phyloP scores from a whole-genome alignment of 2,888 invertebrate species.

The Copidosoma aretas region DNA sequence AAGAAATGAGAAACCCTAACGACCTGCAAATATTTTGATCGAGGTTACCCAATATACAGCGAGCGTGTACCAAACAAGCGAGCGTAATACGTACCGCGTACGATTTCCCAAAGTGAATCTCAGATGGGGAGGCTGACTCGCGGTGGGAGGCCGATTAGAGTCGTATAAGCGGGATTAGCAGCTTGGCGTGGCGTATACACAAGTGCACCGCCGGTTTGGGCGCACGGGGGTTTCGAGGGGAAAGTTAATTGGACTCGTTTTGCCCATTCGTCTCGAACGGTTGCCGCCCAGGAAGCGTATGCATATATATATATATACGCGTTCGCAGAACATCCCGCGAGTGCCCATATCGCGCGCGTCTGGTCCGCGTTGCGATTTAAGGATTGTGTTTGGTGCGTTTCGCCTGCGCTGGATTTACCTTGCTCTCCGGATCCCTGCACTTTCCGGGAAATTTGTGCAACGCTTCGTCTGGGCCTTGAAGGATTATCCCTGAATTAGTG shows the following conservation, averaged over 20 bases:
- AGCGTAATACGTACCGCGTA: no score
- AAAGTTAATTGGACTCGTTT: slow-evolving; percentile 46
- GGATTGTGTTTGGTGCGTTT: slow-evolving; percentile 30
- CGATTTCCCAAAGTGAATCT: slow-evolving; percentile 2
- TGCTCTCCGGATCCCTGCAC: slow-evolving; percentile 20
- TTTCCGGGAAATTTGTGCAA: slow-evolving; percentile 12
- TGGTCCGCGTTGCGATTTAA: slow-evolving; percentile 6
- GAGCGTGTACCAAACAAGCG: background rate
- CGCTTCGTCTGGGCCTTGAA: background rate
- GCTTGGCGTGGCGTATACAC: no score
- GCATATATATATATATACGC: slow-evolving; percentile 15
- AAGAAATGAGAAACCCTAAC: no score
- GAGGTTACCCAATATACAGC: no score
- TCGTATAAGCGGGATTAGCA: slow-evolving; percentile 37
- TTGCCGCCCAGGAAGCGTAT: slow-evolving; percentile 39
- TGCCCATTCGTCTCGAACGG: slow-evolving; percentile 40
- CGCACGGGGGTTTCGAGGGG: background rate
- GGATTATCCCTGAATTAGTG: slow-evolving; percentile 22
- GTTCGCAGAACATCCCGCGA: slow-evolving; percentile 19
- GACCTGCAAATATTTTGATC: no score
- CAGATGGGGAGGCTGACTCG: slow-evolving; percentile 1
- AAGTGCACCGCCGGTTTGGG: background rate
- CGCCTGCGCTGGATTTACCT: slow-evolving; percentile 25
- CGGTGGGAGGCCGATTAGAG: slow-evolving; percentile 32
- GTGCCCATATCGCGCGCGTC: slow-evolving; percentile 4